phyloP scores from a whole-genome alignment of 2,888 invertebrate species.

The Epistrophe eligans region DNA sequence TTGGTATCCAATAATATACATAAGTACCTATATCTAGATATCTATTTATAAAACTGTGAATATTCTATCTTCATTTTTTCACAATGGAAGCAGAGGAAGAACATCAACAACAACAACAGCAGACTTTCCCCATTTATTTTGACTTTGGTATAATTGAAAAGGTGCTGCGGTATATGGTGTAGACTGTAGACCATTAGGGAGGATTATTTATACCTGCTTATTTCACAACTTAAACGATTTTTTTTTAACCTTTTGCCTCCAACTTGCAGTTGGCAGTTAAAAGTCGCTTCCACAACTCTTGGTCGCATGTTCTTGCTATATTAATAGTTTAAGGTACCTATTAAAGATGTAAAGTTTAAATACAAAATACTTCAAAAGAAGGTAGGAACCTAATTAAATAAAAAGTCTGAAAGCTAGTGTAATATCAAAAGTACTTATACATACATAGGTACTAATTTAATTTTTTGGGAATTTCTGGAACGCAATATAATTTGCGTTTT shows the following conservation, averaged over 20 bases:
- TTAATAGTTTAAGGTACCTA: not conserved
- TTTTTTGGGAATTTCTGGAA: too few relatives aligned
- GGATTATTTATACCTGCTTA: constrained; percentile 74
- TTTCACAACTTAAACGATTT: constrained; percentile 55
- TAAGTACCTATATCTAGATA: constrained; percentile 19
- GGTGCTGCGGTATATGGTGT: constrained; percentile 51
- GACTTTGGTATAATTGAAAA: constrained; percentile 73
- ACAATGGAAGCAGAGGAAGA: constrained; percentile 1
- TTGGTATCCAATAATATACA: not conserved
- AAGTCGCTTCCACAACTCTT: constrained; percentile 23
- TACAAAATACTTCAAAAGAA: too few relatives aligned
- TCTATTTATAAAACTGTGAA: constrained; percentile 20
- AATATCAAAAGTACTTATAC: too few relatives aligned
- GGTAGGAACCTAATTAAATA: too few relatives aligned
- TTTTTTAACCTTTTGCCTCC: constrained; percentile 28
- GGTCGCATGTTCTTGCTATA: not conserved
- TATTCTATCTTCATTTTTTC: constrained; percentile 28
- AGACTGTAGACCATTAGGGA: constrained; percentile 68
- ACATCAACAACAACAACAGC: constrained; percentile 16
- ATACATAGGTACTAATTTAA: too few relatives aligned
- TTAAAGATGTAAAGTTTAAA: not conserved
- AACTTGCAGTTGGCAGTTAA: constrained; percentile 39
- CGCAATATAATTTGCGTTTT: too few relatives aligned
- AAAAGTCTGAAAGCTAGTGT: too few relatives aligned
- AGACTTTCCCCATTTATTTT: constrained; percentile 69